A percentile compares a stretch with the other conserved stretches of the same genome.
Evolutionary conservation across 2,888 invertebrate genomes (phyloP).

Genomic region (Melinopterus prodromus): DNA sequence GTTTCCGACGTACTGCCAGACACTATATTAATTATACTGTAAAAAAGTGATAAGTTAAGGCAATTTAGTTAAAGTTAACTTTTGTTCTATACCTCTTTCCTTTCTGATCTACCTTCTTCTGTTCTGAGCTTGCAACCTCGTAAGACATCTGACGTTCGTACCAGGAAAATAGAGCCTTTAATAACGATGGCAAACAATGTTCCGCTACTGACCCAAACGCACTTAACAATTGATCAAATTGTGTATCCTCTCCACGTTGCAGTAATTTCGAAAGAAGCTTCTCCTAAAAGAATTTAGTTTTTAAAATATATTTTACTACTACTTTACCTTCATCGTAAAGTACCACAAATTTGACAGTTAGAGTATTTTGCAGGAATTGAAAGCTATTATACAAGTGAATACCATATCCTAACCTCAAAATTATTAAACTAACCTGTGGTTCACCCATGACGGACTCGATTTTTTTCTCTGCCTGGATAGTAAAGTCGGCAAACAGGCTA

Average conservation of each 20-base stretch:
- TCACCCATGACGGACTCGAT: slow-evolving; percentile 95
- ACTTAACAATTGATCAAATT: slow-evolving; percentile 92
- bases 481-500: slow-evolving; percentile 94
- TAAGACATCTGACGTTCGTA: slow-evolving; percentile 83
- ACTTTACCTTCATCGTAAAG: neutral
- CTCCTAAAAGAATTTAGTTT: slow-evolving; percentile 66
- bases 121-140: slow-evolving; percentile 68
- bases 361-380: neutral
- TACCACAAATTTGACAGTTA: too few species aligned
- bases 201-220: slow-evolving; percentile 96
- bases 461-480: slow-evolving; percentile 92
- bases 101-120: slow-evolving; percentile 69
- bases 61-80: neutral
- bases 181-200: slow-evolving; percentile 94
- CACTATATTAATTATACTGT: slow-evolving; percentile 77
- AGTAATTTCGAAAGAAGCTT: slow-evolving; percentile 94
- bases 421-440: slow-evolving; percentile 69
- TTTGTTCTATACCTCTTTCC: slow-evolving; percentile 62
- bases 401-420: neutral
- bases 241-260: slow-evolving; percentile 94
- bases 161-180: slow-evolving; percentile 94
- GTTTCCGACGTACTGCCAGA: slow-evolving; percentile 73
- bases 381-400: neutral
- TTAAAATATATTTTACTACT: slow-evolving; percentile 11
- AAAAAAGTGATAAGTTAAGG: slow-evolving; percentile 37